phyloP scores from a whole-genome alignment of 2,113 vertebrate genomes.

The Erythrolamprus reginae region DNA sequence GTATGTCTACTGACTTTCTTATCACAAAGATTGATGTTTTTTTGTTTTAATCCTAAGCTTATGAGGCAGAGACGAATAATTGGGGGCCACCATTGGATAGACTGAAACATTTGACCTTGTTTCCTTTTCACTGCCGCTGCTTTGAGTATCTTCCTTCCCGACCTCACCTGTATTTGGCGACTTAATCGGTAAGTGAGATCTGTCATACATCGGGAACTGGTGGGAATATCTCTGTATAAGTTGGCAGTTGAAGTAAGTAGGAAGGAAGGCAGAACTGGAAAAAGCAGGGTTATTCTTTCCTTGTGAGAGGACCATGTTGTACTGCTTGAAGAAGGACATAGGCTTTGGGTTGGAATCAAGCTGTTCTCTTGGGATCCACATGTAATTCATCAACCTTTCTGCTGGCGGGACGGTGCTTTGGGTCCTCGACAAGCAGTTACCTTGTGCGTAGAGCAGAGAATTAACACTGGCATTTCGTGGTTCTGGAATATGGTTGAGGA shows the following conservation, averaged over 20 bases:
- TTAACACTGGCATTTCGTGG: constrained; percentile 48
- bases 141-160: neutral
- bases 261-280: constrained; percentile 53
- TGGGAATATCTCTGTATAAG: constrained; percentile 44
- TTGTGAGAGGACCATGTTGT: neutral
- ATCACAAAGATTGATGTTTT: constrained; percentile 16
- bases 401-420: constrained; percentile 17
- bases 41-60: constrained; percentile 75
- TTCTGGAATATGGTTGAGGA: constrained; percentile 37
- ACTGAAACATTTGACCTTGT: constrained; percentile 40
- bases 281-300: constrained; percentile 22
- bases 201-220: constrained; percentile 43
- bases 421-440: constrained; percentile 43
- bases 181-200: constrained; percentile 45
- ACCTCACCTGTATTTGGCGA: neutral
- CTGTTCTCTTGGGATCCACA: constrained; percentile 5
- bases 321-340: neutral
- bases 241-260: constrained; percentile 58
- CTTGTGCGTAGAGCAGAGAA: neutral
- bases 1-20: constrained; percentile 2
- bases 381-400: neutral
- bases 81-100: neutral
- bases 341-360: neutral
- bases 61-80: constrained; percentile 63
- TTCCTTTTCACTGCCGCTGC: constrained; percentile 65